A percentile compares a stretch with the other conserved stretches of the same genome.
Conservation (phyloP, 2,113 vertebrate species). For the Sylvietta virens region DNA sequence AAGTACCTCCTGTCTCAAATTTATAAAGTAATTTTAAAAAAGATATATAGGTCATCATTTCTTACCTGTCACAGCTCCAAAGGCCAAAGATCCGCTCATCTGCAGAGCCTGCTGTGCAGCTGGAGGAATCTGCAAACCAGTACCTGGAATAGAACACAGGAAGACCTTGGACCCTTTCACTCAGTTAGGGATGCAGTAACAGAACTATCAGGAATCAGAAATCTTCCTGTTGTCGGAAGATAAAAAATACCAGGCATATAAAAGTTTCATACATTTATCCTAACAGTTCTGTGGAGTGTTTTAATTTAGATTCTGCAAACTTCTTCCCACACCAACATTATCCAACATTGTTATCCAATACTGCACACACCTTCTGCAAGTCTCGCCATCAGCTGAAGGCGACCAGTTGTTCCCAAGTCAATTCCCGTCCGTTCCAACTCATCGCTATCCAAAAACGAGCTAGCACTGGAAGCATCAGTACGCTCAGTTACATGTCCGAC, state of each 20-base stretch:
- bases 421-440: conserved; percentile 92
- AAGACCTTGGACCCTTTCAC: not conserved
- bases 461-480: conserved; percentile 85
- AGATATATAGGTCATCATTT: not conserved
- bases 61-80: conserved; percentile 95
- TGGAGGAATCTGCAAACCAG: conserved; percentile 94
- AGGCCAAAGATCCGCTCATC: conserved; percentile 94
- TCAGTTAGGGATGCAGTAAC: not conserved
- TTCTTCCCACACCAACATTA: not conserved
- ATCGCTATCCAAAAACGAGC: conserved; percentile 91
- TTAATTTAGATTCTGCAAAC: not conserved
- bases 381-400: conserved; percentile 93
- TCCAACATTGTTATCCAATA: not conserved
- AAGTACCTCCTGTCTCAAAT: not conserved
- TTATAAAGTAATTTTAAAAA: not conserved
- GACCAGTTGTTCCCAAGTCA: conserved; percentile 91
- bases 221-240: not conserved
- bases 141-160: conserved; percentile 67
- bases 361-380: conserved; percentile 85
- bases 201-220: not conserved
- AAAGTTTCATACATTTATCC: not conserved
- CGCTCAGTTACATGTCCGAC: conserved; percentile 96
- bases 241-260: not conserved
- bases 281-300: not conserved
- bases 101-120: conserved; percentile 95